Evolutionary conservation across 2,113 vertebrate genomes (phyloP).

Genomic region (Pachypanchax playfairii): DNA sequence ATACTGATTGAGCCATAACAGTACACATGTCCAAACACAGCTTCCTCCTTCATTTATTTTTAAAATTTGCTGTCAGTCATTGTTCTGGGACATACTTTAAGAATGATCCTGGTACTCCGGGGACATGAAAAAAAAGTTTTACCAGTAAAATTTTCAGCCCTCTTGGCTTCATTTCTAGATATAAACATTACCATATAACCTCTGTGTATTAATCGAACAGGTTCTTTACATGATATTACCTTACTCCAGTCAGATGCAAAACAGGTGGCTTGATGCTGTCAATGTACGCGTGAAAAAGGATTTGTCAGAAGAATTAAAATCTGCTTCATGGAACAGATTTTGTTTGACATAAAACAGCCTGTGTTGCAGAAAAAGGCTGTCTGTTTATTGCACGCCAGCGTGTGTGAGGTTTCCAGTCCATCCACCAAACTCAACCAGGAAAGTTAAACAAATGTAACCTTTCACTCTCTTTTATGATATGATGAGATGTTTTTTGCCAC

Average conservation of each 20-base stretch:
- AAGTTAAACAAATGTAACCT: slow-evolving; percentile 72
- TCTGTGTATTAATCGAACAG: not conserved
- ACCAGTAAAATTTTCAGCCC: not conserved
- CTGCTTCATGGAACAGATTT: slow-evolving; percentile 7
- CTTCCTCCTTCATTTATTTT: too few species aligned
- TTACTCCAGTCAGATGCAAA: not conserved
- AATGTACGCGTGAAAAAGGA: not conserved
- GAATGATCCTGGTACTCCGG: too few species aligned
- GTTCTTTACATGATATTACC: not conserved
- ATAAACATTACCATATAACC: not conserved
- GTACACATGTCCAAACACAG: too few species aligned
- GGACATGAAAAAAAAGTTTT: not conserved
- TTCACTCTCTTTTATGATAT: slow-evolving; percentile 35
- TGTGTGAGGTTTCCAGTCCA: slow-evolving; percentile 52
- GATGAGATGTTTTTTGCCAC: slow-evolving; percentile 54
- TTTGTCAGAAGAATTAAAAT: slow-evolving; percentile 8
- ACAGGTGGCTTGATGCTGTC: slow-evolving; percentile 1
- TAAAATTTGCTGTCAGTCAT: too few species aligned
- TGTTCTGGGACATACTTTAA: too few species aligned
- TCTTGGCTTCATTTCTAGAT: not conserved
- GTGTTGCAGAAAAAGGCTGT: slow-evolving; percentile 2
- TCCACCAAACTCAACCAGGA: slow-evolving; percentile 47
- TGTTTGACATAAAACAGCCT: slow-evolving; percentile 28
- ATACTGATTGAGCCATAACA: too few species aligned
- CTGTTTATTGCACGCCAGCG: slow-evolving; percentile 41